Evolutionary conservation across 2,888 invertebrate species (phyloP).

Genomic region (Sceliomorpha sp.): DNA sequence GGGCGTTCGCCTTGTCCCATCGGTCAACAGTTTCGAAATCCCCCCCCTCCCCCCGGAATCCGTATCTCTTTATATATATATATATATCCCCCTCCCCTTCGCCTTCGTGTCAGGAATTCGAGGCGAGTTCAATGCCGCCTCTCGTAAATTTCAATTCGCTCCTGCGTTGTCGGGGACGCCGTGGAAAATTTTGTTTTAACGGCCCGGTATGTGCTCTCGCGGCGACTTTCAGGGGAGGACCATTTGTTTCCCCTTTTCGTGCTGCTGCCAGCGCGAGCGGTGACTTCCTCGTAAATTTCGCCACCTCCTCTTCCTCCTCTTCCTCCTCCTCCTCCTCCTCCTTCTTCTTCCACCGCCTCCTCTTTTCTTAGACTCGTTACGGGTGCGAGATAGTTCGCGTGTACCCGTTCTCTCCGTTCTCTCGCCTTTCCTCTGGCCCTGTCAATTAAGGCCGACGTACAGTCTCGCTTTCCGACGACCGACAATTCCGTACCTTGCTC

Average conservation of each 20-base stretch:
- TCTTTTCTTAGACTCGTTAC: conserved; percentile 3
- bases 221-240: conserved; percentile 54
- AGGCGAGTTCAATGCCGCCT: conserved; percentile 9
- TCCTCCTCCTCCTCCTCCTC: conserved; percentile 4
- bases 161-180: conserved; percentile 1
- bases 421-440: conserved; percentile 48
- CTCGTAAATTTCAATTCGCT: conserved; percentile 26
- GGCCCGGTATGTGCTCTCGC: conserved; percentile 7
- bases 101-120: conserved; percentile 1
- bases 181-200: conserved; percentile 39
- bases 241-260: conserved; percentile 58
- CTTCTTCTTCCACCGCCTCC: conserved; percentile 12
- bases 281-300: conserved; percentile 66
- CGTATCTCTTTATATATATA: no score
- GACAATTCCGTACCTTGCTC: conserved; percentile 63
- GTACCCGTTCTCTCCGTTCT: no score
- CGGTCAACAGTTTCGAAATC: neutral
- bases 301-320: conserved; percentile 11
- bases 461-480: conserved; percentile 58
- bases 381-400: conserved; percentile 14
- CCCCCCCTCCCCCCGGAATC: neutral
- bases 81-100: neutral
- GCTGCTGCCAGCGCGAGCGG: conserved; percentile 5
- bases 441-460: conserved; percentile 72
- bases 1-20: conserved; percentile 15